Base-by-base conservation (phyloP, 2,888 invertebrate genomes). In the Drosophila cracens region DNA sequence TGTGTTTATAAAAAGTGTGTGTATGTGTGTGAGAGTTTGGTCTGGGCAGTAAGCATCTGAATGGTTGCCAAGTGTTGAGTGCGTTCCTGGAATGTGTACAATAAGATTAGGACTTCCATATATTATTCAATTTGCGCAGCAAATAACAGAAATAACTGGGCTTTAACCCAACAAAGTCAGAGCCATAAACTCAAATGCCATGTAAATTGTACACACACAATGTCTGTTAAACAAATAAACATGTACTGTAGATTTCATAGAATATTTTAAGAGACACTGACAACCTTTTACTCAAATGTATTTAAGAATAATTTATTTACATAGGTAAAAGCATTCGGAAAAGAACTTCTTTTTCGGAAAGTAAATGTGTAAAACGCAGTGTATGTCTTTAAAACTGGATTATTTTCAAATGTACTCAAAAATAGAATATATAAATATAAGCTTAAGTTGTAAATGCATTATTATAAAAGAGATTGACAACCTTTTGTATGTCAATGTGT, bases 111-210 rank as follows among this genome's bases (percentile, higher is more conserved):
- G 64, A 51, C 34, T 57, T 29, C 56, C 72, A 79, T 75, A 74
- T 62, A 70, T 83, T 83, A 87, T 89, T 87, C 80, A 89, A 85
- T 87, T 87, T 85, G 58, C 70, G 46, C 70, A 66, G 46, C 61
- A 63, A 67, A 57, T 27, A 59, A 61, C 51, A 59, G 27, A 57
- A 68, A 53, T 53, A 48, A 63, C 49, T 54, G 21, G 38, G 54
- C 18, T 43, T 48, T 67, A 54, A 46, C 71, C 52, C 16, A 54
- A 58, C 65, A 49, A 65, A 56, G 43, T 53, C 52, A 16, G 43
- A 4, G 27, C n/a, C 33, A 10, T 18, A 8, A 51, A 29, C 34
- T 33, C 7, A 68, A 67, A 58, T 46, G 10, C 18, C n/a, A 51
- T 57, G 29, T 31, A 6, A 34, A 51, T 36, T 51, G 51, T 25